Percentiles rank a stretch among this genome's conserved stretches.
These are phyloP conservation scores for Dysdera silvatica DNA, from an alignment of 1,140 invertebrate genomes.

Conservation along the genomic window DNA sequence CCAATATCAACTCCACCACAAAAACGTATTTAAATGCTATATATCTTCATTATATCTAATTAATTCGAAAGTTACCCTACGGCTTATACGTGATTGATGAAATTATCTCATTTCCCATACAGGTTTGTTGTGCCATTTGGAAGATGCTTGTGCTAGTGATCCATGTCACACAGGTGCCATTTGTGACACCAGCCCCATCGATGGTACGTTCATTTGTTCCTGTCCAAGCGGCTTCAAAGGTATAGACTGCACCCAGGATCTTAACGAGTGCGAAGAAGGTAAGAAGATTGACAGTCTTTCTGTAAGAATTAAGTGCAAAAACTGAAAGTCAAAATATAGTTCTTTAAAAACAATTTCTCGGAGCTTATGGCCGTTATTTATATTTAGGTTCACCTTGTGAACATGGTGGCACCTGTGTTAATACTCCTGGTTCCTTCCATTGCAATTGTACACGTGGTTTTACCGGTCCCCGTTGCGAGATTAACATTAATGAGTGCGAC, in stretches of 20 bases:
- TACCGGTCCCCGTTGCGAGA: conserved; percentile 77
- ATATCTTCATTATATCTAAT: no score
- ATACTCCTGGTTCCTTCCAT: conserved; percentile 84
- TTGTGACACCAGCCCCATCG: conserved; percentile 91
- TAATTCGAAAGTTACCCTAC: no score
- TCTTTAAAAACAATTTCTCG: background rate
- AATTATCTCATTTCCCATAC: no score
- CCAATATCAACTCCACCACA: no score
- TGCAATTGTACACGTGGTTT: conserved; percentile 91
- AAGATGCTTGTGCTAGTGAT: conserved; percentile 91
- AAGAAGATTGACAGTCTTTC: conserved; percentile 7
- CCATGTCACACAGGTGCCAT: conserved; percentile 88
- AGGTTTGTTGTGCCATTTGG: conserved; percentile 85
- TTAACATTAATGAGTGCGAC: conserved; percentile 75
- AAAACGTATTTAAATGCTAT: no score
- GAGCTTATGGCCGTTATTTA: background rate
- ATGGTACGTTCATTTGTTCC: conserved; percentile 87
- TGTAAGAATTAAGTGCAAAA: background rate
- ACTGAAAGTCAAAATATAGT: conserved; percentile 29
- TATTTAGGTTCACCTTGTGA: conserved; percentile 41
- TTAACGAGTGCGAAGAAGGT: conserved; percentile 94
- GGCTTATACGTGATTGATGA: no score
- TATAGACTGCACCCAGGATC: conserved; percentile 82
- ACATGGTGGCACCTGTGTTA: conserved; percentile 62
- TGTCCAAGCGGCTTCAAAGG: conserved; percentile 87